A percentile compares a stretch with the other conserved stretches of the same genome.
phyloP scores from a whole-genome alignment of 1,140 invertebrate genomes.

The Megalonaias nervosa region DNA sequence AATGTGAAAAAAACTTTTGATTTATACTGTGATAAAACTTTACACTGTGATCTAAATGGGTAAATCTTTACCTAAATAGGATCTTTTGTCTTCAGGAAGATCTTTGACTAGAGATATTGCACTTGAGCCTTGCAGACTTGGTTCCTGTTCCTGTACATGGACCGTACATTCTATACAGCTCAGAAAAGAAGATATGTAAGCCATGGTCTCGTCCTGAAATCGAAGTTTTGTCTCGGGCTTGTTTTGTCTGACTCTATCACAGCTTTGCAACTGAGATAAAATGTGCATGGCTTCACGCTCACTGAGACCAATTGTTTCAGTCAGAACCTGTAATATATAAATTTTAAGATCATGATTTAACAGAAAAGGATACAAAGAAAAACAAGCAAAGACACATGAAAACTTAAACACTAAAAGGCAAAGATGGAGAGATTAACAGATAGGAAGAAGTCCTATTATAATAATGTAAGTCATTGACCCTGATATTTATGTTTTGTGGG shows the following conservation, averaged over 20 bases:
- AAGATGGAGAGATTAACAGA: too few species aligned
- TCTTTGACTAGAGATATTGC: conserved; percentile 48
- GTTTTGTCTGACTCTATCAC: not conserved
- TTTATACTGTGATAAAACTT: not conserved
- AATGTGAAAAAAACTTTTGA: too few species aligned
- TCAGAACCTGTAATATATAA: conserved; percentile 20
- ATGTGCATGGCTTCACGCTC: conserved; percentile 56
- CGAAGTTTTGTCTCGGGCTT: conserved; percentile 30
- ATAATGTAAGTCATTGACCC: too few species aligned
- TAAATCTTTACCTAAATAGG: conserved; percentile 47
- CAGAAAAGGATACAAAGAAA: too few species aligned
- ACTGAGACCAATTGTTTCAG: conserved; percentile 43
- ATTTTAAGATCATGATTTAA: too few species aligned
- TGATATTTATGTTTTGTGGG: too few species aligned
- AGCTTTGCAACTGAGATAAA: conserved; percentile 42
- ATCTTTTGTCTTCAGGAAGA: conserved; percentile 54
- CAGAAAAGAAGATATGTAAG: conserved; percentile 52
- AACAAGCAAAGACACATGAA: too few species aligned
- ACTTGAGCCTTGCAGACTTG: conserved; percentile 14
- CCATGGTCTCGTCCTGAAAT: conserved; percentile 45
- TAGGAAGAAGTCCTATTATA: too few species aligned
- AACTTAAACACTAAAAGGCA: too few species aligned
- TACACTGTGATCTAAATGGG: not conserved
- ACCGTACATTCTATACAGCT: conserved; percentile 61
- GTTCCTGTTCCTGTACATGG: conserved; percentile 42